Conservation (phyloP, 2,888 invertebrate genomes). For the Conus canariensis region DNA sequence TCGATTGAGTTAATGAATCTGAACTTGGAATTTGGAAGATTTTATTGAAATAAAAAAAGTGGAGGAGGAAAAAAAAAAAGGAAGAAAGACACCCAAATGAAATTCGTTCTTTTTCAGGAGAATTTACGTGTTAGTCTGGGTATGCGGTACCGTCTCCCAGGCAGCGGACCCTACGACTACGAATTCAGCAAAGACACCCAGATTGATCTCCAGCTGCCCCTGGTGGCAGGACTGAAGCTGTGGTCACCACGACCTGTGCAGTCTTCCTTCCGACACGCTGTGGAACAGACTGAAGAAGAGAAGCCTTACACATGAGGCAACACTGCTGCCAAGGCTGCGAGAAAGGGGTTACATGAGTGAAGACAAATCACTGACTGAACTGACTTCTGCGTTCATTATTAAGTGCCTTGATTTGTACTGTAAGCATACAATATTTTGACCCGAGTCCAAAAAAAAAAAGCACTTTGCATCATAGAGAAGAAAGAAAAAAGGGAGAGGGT, state of each 20-base stretch:
- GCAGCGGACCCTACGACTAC: background rate
- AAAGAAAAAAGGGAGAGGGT: no score
- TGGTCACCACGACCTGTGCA: slow-evolving; percentile 44
- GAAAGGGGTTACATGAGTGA: background rate
- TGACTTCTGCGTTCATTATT: no score
- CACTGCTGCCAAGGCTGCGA: background rate
- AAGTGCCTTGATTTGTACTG: no score
- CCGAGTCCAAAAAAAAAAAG: no score
- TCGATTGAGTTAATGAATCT: no score
- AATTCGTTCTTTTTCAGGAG: slow-evolving; percentile 26
- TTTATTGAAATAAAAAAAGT: no score
- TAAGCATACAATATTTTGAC: no score
- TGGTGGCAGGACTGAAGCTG: slow-evolving; percentile 49
- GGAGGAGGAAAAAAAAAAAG: no score
- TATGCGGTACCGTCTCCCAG: slow-evolving; percentile 41
- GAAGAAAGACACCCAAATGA: no score
- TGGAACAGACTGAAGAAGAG: slow-evolving; percentile 42
- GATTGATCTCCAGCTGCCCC: slow-evolving; percentile 48
- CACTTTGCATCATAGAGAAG: no score
- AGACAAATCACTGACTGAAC: no score
- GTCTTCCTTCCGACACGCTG: slow-evolving; percentile 11
- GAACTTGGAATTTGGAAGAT: no score
- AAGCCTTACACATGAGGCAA: slow-evolving; percentile 1
- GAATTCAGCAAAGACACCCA: slow-evolving; percentile 33
- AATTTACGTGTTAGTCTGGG: slow-evolving; percentile 43